Base-by-base conservation (phyloP, 2,113 vertebrate genomes). In the Dunckerocampus dactyliophorus region DNA sequence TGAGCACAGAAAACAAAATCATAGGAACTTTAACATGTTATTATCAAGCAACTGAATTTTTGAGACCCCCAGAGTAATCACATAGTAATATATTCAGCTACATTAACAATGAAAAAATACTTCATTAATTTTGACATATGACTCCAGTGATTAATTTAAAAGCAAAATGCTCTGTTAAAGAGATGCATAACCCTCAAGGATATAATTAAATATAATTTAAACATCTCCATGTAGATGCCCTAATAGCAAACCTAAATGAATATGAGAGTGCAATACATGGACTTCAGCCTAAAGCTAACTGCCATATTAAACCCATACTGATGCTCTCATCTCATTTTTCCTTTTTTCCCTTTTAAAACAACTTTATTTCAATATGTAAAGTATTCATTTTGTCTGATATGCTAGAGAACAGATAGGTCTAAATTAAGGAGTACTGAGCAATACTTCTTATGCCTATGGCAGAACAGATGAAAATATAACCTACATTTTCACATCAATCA, bases 181-280 rank as follows among this genome's bases (percentile, higher is more conserved):
- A 63, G 74, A 74, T 74, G 65, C 63, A 69, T 77, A 60, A 79
- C 69, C 69, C 65, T 82, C 80, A 85, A 81, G 78, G 73, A 82
- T 72, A 82, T 69, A 62, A 85, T 83, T 81, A 82, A 85, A 77
- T 58, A 76, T 71, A 77, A 81, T 80, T 74, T 67, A 68, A 70
- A 71, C 82, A 74, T 86, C 81, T 75, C 84, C 82, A 81, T 86
- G 79, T 75, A 85, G 67, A 65, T 56, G 71, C 60, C 59, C 75
- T 50, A 72, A 62, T 75, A 78, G 71, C 59, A 28, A 69, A 78
- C 71, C 71, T 81, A 86, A 84, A 71, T 79, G 67, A 86, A 86
- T 78, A 73, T 81, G 83, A 49, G 52, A 81, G 76, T 72, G 73
- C 75, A 75, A 71, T 76, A 74, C 79, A 75, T 82, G 75, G 80